Base-by-base conservation (phyloP, 2,113 vertebrate genomes). In the Gymnarchus niloticus region DNA sequence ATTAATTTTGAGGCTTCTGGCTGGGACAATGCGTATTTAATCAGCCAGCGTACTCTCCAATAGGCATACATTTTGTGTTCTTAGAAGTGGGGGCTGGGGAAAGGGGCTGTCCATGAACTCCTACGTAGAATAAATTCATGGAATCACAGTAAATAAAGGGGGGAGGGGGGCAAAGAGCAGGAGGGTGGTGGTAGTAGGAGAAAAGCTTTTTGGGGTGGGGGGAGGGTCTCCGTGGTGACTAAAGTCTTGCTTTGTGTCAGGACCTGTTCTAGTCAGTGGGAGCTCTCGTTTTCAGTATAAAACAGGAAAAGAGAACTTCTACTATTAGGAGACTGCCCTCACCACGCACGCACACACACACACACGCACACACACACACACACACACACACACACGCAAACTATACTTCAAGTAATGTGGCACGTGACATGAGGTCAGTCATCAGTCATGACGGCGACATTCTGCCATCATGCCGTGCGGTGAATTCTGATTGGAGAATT, bases 1-100 rank as follows among this genome's bases (percentile, higher is more conserved):
- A 91, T 89, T 91, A 86, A 89, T 88, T 88, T 90, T 85, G 86
- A 86, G 85, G 81, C 76, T 85, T 56, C 85, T 78, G 85, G 84
- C 78, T 83, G 52, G 28, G 81, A 59, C 85, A 37, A 81, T 86
- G 88, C 78, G 87, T 89, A 85, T 85, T 87, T 90, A 89, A 89
- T 88, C 89, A 89, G 81, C 49, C 61, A 81, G 84, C 84, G 54
- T 78, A 83, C 49, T 61, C 59, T 85, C 52, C 17, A 19, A 48
- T 41, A 23, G n/a, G 44, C 21, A 25, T 41, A 61, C 46, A 46
- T 87, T 89, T 78, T 87, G 17, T 85, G 81, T 87, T 73, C 86
- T 56, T 41, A 57, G 76, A 57, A 56, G 51, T 78, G 85, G 85
- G 83, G 33, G 12, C 44, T 23, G 51, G 46, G 52, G 86, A 51